Base-by-base conservation (phyloP, 2,113 vertebrate species). In the Sterrhoptilus dennistouni region DNA sequence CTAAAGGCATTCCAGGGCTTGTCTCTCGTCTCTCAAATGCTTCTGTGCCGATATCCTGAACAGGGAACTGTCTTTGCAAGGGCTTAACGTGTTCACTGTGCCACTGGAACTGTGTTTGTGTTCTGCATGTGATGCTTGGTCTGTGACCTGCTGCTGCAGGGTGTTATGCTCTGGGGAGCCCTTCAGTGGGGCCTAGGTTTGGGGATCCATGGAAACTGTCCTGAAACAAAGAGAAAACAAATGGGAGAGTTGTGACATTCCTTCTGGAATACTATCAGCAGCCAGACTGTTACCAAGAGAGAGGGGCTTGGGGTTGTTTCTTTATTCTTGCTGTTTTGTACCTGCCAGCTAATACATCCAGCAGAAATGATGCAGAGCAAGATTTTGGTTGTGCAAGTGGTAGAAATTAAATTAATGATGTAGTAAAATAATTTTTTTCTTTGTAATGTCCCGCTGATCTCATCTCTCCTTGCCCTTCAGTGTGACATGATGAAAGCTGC, bases 211-310 rank as follows among this genome's bases (percentile, higher is more conserved):
- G 94, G 97, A 96, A 97, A 96, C 93, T 50, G 2, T 49, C 83
- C 87, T 96, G 89, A 97, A 97, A 96, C 95, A 96, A 95, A 96
- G 63, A 90, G 92, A 96, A 97, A 97, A 97, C 95, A 97, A 91
- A 96, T 0, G 5, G 36, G 82, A 90, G 88, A 89, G 89, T 36
- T 90, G 95, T 95, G 95, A 96, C 90, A 90, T 83, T 89, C 7
- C 71, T 91, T 66, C 93, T 97, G 93, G 94, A 95, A 81, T 83
- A 81, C 83, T 90, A 80, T 96, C 81, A 85, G 57, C 72, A 70
- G n/a, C n/a, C 77, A 79, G 74, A 91, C 63, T 80, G 71, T 86
- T 92, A 86, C 68, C 11, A 27, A 76, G 56, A 94, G 50, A 56
- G 71, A 75, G 33, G 33, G 49, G 10, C 6, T 85, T 70, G 19